Percentiles rank a stretch among this genome's conserved stretches.
Conservation (phyloP, 2,797 vertebrate genomes). For the Fistularia commersonii region DNA sequence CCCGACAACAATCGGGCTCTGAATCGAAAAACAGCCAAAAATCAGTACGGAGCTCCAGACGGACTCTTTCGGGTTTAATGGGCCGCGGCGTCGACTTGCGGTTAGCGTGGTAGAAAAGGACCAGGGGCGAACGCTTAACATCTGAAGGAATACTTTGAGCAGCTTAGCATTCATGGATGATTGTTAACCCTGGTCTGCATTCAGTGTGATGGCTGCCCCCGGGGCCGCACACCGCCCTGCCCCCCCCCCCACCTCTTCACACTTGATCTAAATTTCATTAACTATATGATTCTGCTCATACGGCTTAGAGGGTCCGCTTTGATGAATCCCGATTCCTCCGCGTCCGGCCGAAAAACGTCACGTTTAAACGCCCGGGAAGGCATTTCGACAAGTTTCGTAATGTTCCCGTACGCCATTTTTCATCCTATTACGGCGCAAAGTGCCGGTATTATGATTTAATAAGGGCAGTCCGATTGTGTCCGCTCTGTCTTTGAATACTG, state of each 20-base stretch:
- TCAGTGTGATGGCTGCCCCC: constrained; percentile 46
- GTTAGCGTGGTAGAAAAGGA: constrained; percentile 23
- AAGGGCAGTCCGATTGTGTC: no score
- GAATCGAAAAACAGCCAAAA: constrained; percentile 3
- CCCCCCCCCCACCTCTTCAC: constrained; percentile 44
- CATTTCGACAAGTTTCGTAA: constrained; percentile 25
- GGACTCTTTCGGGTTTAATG: constrained; percentile 31
- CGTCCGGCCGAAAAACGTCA: constrained; percentile 24
- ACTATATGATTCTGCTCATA: constrained; percentile 44
- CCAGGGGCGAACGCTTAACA: constrained; percentile 50
- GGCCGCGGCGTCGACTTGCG: constrained; percentile 3
- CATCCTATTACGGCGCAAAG: no score
- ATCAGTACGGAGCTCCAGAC: constrained; percentile 23
- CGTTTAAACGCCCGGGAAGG: constrained; percentile 9
- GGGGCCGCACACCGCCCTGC: constrained; percentile 40
- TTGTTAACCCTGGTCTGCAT: constrained; percentile 54
- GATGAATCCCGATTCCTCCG: constrained; percentile 50
- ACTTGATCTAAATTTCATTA: constrained; percentile 64
- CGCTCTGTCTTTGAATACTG: no score
- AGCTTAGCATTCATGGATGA: constrained; percentile 60
- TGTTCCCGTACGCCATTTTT: not conserved
- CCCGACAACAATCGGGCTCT: no score
- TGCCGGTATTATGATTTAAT: no score
- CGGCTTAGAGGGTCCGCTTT: constrained; percentile 40
- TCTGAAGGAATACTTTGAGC: constrained; percentile 57